phyloP scores from a whole-genome alignment of 2,797 vertebrate species.

The Oreochromis mossambicus region DNA sequence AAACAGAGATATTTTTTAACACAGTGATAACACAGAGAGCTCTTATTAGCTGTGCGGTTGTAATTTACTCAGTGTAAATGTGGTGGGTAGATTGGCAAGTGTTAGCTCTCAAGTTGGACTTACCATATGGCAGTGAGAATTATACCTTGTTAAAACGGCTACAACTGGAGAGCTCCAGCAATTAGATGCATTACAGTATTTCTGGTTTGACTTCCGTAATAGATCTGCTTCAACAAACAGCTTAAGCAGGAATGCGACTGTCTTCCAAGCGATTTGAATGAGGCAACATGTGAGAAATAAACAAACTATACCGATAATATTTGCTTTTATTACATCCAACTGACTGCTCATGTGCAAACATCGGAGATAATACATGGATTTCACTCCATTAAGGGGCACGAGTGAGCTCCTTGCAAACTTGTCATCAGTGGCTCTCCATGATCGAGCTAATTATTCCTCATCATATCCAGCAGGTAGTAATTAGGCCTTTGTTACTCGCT shows the following conservation, averaged over 20 bases:
- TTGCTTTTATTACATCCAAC: slow-evolving; percentile 25
- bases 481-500: slow-evolving; percentile 72
- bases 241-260: background rate
- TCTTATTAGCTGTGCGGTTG: background rate
- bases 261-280: background rate
- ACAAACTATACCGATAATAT: slow-evolving; percentile 2
- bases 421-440: slow-evolving; percentile 58
- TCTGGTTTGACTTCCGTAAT: background rate
- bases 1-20: background rate
- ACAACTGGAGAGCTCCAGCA: background rate
- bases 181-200: background rate
- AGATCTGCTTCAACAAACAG: background rate
- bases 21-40: background rate
- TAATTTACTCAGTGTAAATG: slow-evolving; percentile 11
- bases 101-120: slow-evolving; percentile 8
- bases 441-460: slow-evolving; percentile 75
- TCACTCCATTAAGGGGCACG: slow-evolving; percentile 41
- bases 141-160: slow-evolving; percentile 13
- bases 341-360: slow-evolving; percentile 19
- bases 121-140: background rate
- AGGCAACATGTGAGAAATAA: slow-evolving; percentile 2
- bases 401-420: slow-evolving; percentile 39
- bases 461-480: slow-evolving; percentile 79
- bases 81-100: background rate
- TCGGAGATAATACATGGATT: slow-evolving; percentile 27